Percentiles rank a stretch among this genome's conserved stretches.
Evolutionary conservation across 2,888 invertebrate species (phyloP).

Genomic region (Troides oblongomaculatus): DNA sequence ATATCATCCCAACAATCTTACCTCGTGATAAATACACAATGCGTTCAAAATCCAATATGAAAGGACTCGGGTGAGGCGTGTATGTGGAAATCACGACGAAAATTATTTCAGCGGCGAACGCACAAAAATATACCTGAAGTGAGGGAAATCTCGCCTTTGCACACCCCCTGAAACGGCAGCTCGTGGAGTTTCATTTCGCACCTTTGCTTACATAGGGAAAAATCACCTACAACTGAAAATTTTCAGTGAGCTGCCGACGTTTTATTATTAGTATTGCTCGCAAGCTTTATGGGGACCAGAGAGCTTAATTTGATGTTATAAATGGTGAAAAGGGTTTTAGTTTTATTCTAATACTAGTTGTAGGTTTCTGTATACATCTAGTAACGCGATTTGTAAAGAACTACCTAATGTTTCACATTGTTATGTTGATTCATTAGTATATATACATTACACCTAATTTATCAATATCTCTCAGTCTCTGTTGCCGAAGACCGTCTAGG

Average conservation of each 20-base stretch:
- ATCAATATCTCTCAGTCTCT: too few species aligned
- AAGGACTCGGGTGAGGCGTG: slow-evolving; percentile 14
- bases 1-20: neutral
- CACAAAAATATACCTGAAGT: slow-evolving; percentile 12
- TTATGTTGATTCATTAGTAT: too few species aligned
- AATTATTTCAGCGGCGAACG: slow-evolving; percentile 14
- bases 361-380: too few species aligned
- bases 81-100: slow-evolving; percentile 10
- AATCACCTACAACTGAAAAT: slow-evolving; percentile 13
- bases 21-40: neutral
- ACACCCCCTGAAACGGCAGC: slow-evolving; percentile 14
- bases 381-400: too few species aligned
- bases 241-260: slow-evolving; percentile 8
- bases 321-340: neutral
- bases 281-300: neutral
- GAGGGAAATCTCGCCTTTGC: slow-evolving; percentile 11
- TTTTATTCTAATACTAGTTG: too few species aligned
- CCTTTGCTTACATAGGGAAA: slow-evolving; percentile 22
- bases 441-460: too few species aligned
- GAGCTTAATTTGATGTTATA: neutral
- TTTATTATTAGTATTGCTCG: neutral
- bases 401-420: too few species aligned
- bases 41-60: slow-evolving; percentile 15
- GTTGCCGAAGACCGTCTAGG: too few species aligned
- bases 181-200: slow-evolving; percentile 18